Conservation (phyloP, 2,888 invertebrate genomes). For the Mesochorus sp. region DNA sequence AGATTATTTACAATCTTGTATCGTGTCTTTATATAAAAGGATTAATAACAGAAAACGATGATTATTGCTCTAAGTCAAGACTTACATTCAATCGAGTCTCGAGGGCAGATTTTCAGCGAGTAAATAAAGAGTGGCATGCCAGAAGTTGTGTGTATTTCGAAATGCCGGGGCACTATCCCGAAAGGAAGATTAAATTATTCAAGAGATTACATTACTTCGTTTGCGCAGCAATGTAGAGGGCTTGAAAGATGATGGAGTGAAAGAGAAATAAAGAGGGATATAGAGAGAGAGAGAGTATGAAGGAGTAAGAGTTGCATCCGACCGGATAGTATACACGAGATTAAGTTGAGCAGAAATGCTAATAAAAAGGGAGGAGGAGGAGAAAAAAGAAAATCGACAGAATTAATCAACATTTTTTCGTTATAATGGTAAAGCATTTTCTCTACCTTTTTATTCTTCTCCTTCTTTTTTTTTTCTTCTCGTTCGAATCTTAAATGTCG, state of each 20-base stretch:
- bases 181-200: slow-evolving; percentile 57
- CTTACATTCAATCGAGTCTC: slow-evolving; percentile 3
- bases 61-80: slow-evolving; percentile 18
- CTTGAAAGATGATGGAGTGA: not conserved
- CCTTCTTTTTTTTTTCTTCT: not conserved
- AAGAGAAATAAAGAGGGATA: not conserved
- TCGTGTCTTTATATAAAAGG: not conserved
- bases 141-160: slow-evolving; percentile 44
- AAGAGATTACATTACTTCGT: slow-evolving; percentile 57
- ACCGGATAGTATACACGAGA: slow-evolving; percentile 25
- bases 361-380: slow-evolving; percentile 4
- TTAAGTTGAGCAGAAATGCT: slow-evolving; percentile 41
- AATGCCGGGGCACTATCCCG: slow-evolving; percentile 21
- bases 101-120: not conserved
- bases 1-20: slow-evolving; percentile 19
- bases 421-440: not conserved
- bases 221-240: slow-evolving; percentile 34
- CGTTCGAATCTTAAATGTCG: not conserved
- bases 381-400: not conserved
- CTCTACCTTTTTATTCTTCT: not conserved
- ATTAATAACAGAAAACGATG: slow-evolving; percentile 30
- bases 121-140: not conserved
- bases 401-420: slow-evolving; percentile 25
- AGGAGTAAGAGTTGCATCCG: slow-evolving; percentile 32
- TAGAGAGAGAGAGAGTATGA: not conserved